A percentile compares a stretch with the other conserved stretches of the same genome.
phyloP scores from a whole-genome alignment of 2,113 vertebrate genomes.

The Nyctereutes procyonoides region DNA sequence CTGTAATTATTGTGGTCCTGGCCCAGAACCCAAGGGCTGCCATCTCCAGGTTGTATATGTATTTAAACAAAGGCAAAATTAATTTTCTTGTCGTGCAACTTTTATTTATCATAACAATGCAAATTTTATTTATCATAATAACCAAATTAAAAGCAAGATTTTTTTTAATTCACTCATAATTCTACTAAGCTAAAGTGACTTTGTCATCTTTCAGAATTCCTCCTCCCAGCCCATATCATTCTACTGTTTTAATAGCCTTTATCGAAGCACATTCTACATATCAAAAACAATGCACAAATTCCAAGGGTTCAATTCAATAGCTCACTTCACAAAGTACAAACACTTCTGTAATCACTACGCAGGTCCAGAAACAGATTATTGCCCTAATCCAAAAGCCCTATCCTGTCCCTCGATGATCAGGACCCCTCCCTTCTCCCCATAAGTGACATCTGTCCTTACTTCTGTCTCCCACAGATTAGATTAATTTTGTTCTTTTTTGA shows the following conservation, averaged over 20 bases:
- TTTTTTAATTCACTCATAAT: neutral
- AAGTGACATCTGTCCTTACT: neutral
- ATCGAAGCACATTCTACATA: neutral
- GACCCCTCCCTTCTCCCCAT: neutral
- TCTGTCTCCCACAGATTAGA: neutral
- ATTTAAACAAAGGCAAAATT: neutral
- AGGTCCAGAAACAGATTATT: neutral
- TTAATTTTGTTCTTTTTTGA: neutral
- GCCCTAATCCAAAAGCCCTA: neutral
- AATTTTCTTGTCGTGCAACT: neutral
- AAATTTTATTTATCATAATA: neutral
- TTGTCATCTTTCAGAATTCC: neutral
- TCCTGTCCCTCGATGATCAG: neutral
- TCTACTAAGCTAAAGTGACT: neutral
- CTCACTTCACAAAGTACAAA: neutral
- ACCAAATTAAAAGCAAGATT: constrained; percentile 32
- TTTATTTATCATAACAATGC: neutral
- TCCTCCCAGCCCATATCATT: neutral
- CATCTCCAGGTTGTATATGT: neutral
- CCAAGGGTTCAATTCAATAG: neutral
- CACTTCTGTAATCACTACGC: neutral
- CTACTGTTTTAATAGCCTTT: neutral
- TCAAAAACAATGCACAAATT: neutral
- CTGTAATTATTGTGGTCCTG: neutral
- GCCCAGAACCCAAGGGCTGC: neutral